Evolutionary conservation across 2,797 vertebrate species (phyloP), one percentile per base, ranked within the genome.

Genomic region (Martes flavigula): DNA sequence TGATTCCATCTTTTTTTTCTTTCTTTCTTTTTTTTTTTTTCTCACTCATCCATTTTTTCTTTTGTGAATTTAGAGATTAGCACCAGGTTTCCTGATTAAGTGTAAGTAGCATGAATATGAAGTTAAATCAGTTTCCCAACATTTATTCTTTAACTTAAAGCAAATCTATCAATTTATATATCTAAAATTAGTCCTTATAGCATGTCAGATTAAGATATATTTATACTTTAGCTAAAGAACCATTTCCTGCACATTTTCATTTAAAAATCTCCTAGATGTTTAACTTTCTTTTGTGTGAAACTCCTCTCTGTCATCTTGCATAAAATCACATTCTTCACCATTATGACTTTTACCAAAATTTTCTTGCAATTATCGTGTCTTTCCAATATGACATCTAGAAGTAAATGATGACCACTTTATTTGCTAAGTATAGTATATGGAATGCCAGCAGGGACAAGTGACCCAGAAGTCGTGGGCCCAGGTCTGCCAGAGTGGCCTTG

Each of bases 401-500:
- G 60, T 38, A 62, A 58, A 60, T 68, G 17, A 87, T 64, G 12
- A 75, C n/a, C 35, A 10, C 1, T 90, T 27, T 79, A 90, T 94
- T 73, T 60, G 23, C 58, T 60, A 58, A 11, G 30, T 75, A 12
- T 5, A 17, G 1, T 46, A 25, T 43, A 17, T 64, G 23, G n/a
- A 21, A 38, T 14, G 25, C 11, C 14, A 58, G 27, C 10, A 43
- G 9, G 13, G 4, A 0, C 15, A 85, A 46, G 81, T n/a, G 23
- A 1, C 3, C 48, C 15, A 73, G 30, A 38, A 38, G 15, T 64
- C 25, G 23, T 73, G 11, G 15, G 21, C 35, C 3, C 13, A 58
- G n/a, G 1, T 2, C 32, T 38, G 2, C 4, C 43, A 4, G 10
- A 78, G 13, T 12, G 3, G 4, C 4, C 1, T 18, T 12, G 2